Percentiles rank a stretch among this genome's conserved stretches.
phyloP scores from a whole-genome alignment of 2,797 vertebrate genomes.

The Buphagus erythrorhynchus region DNA sequence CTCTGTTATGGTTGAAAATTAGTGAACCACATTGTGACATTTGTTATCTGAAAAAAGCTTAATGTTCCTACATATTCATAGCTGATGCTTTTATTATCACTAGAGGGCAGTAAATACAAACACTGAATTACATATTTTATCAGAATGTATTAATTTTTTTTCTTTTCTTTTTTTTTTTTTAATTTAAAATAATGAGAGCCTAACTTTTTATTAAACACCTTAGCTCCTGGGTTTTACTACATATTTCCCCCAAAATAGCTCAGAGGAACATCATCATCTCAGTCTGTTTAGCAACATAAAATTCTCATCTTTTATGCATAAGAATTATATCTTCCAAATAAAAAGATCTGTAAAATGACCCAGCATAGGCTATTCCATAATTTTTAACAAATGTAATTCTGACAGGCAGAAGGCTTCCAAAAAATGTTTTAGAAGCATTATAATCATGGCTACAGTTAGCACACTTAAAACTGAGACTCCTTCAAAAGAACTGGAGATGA shows the following conservation, averaged over 20 bases:
- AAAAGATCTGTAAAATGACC: not conserved
- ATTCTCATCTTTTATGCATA: not conserved
- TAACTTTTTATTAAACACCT: not conserved
- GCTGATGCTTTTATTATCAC: not conserved
- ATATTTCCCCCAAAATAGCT: not conserved
- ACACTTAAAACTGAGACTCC: not conserved
- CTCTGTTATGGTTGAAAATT: not conserved
- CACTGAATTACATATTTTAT: not conserved
- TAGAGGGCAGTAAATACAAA: slow-evolving; percentile 78
- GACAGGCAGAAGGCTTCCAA: not conserved
- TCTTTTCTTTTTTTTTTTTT: too few species aligned
- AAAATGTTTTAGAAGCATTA: not conserved
- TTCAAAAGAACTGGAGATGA: not conserved
- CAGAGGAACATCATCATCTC: fast-evolving
- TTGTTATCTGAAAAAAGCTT: not conserved
- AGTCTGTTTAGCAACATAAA: not conserved
- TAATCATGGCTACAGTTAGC: not conserved
- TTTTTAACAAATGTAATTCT: not conserved
- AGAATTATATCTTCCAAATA: not conserved
- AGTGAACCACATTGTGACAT: not conserved
- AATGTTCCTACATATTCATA: not conserved
- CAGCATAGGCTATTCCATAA: not conserved
- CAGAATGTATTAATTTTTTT: too few species aligned
- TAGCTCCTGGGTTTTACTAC: not conserved
- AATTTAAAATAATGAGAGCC: not conserved